These are phyloP conservation scores for Chloroceryle inda DNA, from an alignment of 2,797 vertebrate genomes.

Conservation along the genomic window DNA sequence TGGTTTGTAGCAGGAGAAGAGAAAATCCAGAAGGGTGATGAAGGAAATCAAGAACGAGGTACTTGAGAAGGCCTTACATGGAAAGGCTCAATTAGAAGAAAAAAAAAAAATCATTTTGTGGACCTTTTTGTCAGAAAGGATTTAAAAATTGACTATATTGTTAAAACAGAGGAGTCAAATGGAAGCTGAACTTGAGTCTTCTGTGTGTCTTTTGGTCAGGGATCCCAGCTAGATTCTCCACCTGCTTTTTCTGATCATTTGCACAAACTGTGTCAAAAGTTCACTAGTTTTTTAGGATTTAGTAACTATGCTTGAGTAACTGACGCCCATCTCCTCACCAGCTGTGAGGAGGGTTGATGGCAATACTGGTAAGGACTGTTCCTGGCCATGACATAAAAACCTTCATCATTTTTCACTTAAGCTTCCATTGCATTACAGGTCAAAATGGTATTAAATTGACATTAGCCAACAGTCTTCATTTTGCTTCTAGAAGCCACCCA, in stretches of 20 bases:
- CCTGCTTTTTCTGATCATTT: not conserved
- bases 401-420: not conserved
- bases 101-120: not conserved
- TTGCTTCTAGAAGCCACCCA: not conserved
- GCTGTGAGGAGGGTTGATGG: not conserved
- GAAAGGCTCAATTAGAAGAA: not conserved
- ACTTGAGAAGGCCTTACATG: not conserved
- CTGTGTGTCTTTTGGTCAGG: not conserved
- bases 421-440: not conserved
- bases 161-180: not conserved
- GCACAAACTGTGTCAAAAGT: not conserved
- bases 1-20: not conserved
- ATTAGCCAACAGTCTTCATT: not conserved
- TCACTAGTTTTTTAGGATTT: not conserved
- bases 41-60: not conserved
- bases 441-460: not conserved
- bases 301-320: not conserved
- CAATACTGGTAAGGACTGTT: not conserved
- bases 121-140: not conserved
- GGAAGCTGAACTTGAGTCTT: not conserved
- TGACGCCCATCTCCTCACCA: rapidly evolving
- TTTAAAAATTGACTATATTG: not conserved
- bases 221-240: not conserved
- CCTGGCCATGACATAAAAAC: not conserved
- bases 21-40: not conserved